Evolutionary conservation across 2,888 invertebrate species (phyloP).

Genomic region (Microplitis manilae): DNA sequence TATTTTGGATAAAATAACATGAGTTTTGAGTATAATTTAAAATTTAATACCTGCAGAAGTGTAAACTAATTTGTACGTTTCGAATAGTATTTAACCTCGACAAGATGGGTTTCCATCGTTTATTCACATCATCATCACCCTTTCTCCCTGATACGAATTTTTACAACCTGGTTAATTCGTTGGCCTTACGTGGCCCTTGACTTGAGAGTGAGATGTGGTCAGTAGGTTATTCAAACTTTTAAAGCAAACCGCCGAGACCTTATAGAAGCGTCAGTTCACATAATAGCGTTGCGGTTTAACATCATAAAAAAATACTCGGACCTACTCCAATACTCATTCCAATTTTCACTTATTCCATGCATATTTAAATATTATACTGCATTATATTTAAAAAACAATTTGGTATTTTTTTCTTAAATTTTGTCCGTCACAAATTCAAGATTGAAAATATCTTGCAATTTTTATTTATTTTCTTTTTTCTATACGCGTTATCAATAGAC

Average conservation of each 20-base stretch:
- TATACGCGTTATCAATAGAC: no score
- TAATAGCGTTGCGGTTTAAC: constrained; percentile 66
- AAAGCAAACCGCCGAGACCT: constrained; percentile 37
- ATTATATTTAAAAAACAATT: no score
- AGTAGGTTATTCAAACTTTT: constrained; percentile 62
- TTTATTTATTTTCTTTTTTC: no score
- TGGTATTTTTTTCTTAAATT: no score
- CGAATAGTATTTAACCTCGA: constrained; percentile 8
- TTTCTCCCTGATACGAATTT: not conserved
- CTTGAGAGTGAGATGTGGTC: constrained; percentile 53
- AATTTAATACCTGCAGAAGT: constrained; percentile 8
- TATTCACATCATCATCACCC: constrained; percentile 18
- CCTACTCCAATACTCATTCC: constrained; percentile 16
- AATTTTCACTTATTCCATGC: not conserved
- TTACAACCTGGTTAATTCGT: constrained; percentile 2
- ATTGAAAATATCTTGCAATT: no score
- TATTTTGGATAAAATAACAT: not conserved
- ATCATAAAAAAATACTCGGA: constrained; percentile 53
- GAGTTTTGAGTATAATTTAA: not conserved
- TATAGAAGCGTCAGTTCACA: constrained; percentile 22
- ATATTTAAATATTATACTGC: no score
- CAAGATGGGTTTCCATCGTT: constrained; percentile 5
- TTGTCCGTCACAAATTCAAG: no score
- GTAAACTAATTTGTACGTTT: constrained; percentile 8
- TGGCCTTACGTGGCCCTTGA: constrained; percentile 7